Evolutionary conservation across 2,888 invertebrate species (phyloP), one percentile per base, ranked within the genome.

Genomic region (Pachliopta kotzebuea): DNA sequence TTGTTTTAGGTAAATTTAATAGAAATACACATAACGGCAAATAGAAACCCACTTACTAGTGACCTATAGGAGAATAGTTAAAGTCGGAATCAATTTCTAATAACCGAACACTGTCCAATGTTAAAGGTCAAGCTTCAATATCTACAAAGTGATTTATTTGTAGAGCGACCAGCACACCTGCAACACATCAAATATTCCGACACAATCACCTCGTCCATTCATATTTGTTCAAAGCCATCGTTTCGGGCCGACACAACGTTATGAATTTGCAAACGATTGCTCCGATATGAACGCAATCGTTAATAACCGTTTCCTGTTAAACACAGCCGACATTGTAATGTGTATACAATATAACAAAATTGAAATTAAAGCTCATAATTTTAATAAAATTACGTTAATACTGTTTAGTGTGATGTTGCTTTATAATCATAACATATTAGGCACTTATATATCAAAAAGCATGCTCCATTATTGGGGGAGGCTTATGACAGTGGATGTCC

Each of bases 81-180:
- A 6, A 45, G n/a, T 6, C 18, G 18, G 2, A 7, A n/a, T 45
- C n/a, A 45, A n/a, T 55, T 29, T 29, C 42, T 56, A 49, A 29
- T 50, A 56, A 29, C 26, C 45, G 50, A 55, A 49, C 20, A 54
- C 54, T 20, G 21, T 8, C 24, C 26, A 26, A 60, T 59, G 42
- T 53, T 57, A 52, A 60, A 57, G 65, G 60, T 52, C 42, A 42
- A 42, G 42, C 31, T 21, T 52, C 37, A 56, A 29, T 26, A 20
- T 31, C 56, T 49, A 52, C 29, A 50, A 64, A 26, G 11, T 65
- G 42, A 69, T 71, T 80, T 79, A 80, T 76, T 82, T 78, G 72
- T 77, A 68, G 70, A 76, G 66, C 69, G 75, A 2, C 76, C 75
- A 74, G 75, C 70, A 66, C 71, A 75, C 77, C 76, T 77, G 76